Evolutionary conservation across 2,113 vertebrate genomes (phyloP).

Genomic region (pig (Sus scrofa)): T2T-Sscrofa CM000830.6:66762501-66763000

Average conservation of each 20-base stretch:
- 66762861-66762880: not conserved
- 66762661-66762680: not conserved
- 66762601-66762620: conserved; percentile 17
- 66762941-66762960: not conserved
- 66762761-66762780: not conserved
- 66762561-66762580: not conserved
- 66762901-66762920: not conserved
- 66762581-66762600: not conserved
- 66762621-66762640: conserved; percentile 3
- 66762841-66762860: conserved; percentile 2
- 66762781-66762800: not conserved
- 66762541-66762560: conserved; percentile 1
- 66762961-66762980: conserved; percentile 34
- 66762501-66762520: not conserved
- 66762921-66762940: not conserved
- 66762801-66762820: not conserved
- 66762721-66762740: not conserved
- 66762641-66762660: not conserved
- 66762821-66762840: not conserved
- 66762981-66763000: conserved; percentile 28
- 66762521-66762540: not conserved
- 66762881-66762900: not conserved
- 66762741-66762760: not conserved
- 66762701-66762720: not conserved
- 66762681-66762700: not conserved